phyloP scores from a whole-genome alignment of 2,888 invertebrate species.

The Megastigmus dorsalis region DNA sequence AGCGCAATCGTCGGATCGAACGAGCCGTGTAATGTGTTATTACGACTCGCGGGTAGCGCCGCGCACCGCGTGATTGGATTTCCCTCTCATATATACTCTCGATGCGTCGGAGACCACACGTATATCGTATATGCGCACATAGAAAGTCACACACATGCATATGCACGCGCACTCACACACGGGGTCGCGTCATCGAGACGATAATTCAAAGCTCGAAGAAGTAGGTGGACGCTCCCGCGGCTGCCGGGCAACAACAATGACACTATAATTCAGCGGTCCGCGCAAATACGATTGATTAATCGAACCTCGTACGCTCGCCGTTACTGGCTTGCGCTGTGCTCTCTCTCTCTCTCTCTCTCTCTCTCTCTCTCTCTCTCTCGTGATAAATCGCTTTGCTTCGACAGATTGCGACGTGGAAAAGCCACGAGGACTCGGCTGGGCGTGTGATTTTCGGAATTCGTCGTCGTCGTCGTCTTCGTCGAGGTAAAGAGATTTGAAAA shows the following conservation, averaged over 20 bases:
- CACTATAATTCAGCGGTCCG: slow-evolving; percentile 31
- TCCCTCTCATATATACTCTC: not conserved
- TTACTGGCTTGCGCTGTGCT: too few species aligned
- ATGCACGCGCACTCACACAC: too few species aligned
- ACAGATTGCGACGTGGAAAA: not conserved
- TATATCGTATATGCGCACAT: too few species aligned
- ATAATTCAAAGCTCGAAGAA: slow-evolving; percentile 38
- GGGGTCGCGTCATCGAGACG: not conserved
- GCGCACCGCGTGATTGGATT: slow-evolving; percentile 33
- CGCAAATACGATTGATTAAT: slow-evolving; percentile 42
- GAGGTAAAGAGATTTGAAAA: slow-evolving; percentile 15
- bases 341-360: too few species aligned
- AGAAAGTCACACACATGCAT: too few species aligned
- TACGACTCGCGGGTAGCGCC: slow-evolving; percentile 34
- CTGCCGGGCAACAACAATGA: slow-evolving; percentile 8
- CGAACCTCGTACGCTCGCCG: not conserved
- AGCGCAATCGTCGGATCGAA: slow-evolving; percentile 33
- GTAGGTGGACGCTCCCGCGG: not conserved
- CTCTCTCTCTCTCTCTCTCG: too few species aligned
- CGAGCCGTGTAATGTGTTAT: slow-evolving; percentile 39
- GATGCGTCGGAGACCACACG: too few species aligned
- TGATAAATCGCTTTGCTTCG: slow-evolving; percentile 9
- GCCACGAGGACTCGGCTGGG: too few species aligned
- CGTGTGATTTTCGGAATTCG: not conserved
- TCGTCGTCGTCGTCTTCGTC: not conserved